Evolutionary conservation across 2,113 vertebrate genomes (phyloP).

Genomic region (Alosa alosa): DNA sequence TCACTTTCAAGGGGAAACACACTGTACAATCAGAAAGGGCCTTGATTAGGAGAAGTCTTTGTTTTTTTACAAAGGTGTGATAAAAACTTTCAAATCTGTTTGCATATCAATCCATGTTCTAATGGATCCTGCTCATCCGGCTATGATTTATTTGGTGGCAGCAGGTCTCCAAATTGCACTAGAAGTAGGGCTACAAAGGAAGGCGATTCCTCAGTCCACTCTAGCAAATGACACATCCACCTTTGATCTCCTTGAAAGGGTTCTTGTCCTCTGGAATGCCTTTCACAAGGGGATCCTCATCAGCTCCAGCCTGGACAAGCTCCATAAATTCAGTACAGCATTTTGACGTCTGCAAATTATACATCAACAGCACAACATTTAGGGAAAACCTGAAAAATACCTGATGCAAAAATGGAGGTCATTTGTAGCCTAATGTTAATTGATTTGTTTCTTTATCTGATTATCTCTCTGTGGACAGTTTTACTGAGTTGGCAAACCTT

Average conservation of each 20-base stretch:
- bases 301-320: constrained; percentile 84
- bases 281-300: constrained; percentile 89
- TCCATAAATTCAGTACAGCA: constrained; percentile 94
- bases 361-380: constrained; percentile 29
- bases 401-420: not conserved
- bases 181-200: constrained; percentile 54
- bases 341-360: constrained; percentile 83
- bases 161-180: constrained; percentile 53
- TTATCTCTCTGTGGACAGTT: not conserved
- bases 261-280: constrained; percentile 96
- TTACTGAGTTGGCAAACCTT: not conserved
- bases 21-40: constrained; percentile 34
- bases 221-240: constrained; percentile 91
- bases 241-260: constrained; percentile 94
- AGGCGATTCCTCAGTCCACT: constrained; percentile 55
- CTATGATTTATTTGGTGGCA: constrained; percentile 48
- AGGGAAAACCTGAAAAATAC: not conserved
- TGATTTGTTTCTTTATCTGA: not conserved
- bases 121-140: constrained; percentile 47
- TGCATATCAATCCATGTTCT: constrained; percentile 36
- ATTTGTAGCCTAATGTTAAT: not conserved
- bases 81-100: constrained; percentile 44
- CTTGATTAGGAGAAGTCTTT: constrained; percentile 38
- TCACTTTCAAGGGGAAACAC: constrained; percentile 42
- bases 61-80: constrained; percentile 47